Conservation (phyloP, 2,888 invertebrate genomes). For the Minunthozetes semirufus region DNA sequence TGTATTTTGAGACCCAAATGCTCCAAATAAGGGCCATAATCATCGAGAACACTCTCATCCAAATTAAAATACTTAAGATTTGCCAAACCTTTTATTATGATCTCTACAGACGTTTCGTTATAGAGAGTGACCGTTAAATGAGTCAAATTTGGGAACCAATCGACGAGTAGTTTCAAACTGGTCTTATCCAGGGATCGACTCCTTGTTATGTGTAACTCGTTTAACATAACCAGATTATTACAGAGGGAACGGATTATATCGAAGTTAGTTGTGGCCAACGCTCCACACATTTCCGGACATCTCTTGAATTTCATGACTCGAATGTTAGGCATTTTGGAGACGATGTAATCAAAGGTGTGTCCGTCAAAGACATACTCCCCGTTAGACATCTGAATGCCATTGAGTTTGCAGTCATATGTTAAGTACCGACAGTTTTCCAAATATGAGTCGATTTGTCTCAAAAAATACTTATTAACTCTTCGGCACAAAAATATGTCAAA, state of each 20-base stretch:
- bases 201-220: conserved; percentile 24
- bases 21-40: conserved; percentile 14
- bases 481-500: conserved; percentile 22
- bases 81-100: conserved; percentile 19
- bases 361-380: conserved; percentile 31
- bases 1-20: conserved; percentile 23
- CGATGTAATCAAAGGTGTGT: conserved; percentile 13
- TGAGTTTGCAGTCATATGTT: conserved; percentile 12
- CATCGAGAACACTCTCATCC: conserved; percentile 26
- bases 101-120: conserved; percentile 19
- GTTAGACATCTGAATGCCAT: conserved; percentile 28
- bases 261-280: conserved; percentile 25
- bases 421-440: conserved; percentile 9
- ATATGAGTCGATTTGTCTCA: neutral
- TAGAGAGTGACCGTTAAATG: conserved; percentile 31
- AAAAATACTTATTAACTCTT: conserved; percentile 20
- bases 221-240: conserved; percentile 21
- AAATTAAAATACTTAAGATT: conserved; percentile 34
- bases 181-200: conserved; percentile 1
- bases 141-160: conserved; percentile 29
- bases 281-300: conserved; percentile 3
- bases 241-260: conserved; percentile 21
- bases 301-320: conserved; percentile 22
- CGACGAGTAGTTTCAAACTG: conserved; percentile 5
- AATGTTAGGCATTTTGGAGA: conserved; percentile 27